phyloP scores from a whole-genome alignment of 1,140 invertebrate genomes.

The Drosophila cardini region DNA sequence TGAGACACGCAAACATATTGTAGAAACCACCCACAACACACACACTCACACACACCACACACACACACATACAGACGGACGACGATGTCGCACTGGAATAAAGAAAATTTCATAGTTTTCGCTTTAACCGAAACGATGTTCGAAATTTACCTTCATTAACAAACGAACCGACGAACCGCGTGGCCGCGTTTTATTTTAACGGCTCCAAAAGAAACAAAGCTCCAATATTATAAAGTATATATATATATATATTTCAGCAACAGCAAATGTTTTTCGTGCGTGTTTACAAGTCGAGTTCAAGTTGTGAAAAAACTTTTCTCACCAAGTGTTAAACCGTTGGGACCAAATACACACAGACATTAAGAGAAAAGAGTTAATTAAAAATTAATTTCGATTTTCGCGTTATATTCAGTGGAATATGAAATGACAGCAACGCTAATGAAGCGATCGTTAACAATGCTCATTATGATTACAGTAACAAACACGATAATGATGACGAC shows the following conservation, averaged over 20 bases:
- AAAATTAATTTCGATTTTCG: conserved; percentile 61
- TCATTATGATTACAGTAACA: background rate
- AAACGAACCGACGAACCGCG: conserved; percentile 69
- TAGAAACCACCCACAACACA: conserved; percentile 43
- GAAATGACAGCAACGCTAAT: conserved; percentile 49
- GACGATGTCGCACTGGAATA: conserved; percentile 63
- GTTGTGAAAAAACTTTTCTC: conserved; percentile 2
- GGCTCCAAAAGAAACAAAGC: conserved; percentile 18
- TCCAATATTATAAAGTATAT: background rate
- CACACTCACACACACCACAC: conserved; percentile 32
- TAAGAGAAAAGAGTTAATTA: conserved; percentile 41
- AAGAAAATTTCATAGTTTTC: conserved; percentile 81
- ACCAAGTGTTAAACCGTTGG: conserved; percentile 19
- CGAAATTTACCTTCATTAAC: conserved; percentile 81
- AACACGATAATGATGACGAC: background rate
- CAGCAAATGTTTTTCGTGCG: conserved; percentile 2
- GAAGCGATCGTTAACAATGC: conserved; percentile 36
- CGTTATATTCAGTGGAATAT: conserved; percentile 52
- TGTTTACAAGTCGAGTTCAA: conserved; percentile 16
- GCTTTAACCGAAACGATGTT: conserved; percentile 78
- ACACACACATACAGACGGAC: conserved; percentile 6
- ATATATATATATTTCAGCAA: background rate
- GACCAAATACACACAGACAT: conserved; percentile 34
- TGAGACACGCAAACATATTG: conserved; percentile 69
- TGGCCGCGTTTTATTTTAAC: conserved; percentile 65